These are phyloP conservation scores for Gallinago media DNA, from an alignment of 2,113 vertebrate genomes.

Conservation along the genomic window DNA sequence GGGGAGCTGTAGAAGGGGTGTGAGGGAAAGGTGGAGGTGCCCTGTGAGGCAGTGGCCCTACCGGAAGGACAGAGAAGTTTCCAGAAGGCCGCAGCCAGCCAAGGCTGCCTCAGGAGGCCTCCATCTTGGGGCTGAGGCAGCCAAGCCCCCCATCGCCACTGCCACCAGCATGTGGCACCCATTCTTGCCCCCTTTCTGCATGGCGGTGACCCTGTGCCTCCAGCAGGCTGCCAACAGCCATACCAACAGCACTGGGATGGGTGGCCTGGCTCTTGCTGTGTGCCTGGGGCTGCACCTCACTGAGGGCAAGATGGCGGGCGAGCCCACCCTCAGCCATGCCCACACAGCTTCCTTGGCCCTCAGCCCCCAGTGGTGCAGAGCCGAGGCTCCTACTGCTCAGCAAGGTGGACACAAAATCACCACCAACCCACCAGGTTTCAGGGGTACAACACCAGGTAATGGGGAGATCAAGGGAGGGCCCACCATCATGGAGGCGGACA, in stretches of 20 bases:
- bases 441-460: accelerated
- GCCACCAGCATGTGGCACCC: neutral
- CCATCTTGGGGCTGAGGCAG: accelerated
- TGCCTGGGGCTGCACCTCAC: neutral
- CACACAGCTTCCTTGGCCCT: neutral
- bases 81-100: accelerated
- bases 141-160: accelerated
- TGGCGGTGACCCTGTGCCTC: neutral
- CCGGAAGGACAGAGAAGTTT: neutral
- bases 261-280: accelerated
- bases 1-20: neutral
- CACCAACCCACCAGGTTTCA: neutral
- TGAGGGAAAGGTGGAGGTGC: neutral
- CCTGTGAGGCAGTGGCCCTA: accelerated
- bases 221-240: neutral
- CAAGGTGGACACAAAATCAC: accelerated
- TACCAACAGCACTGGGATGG: accelerated
- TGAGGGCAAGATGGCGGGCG: accelerated
- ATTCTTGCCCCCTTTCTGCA: neutral
- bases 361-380: accelerated
- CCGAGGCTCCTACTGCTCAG: neutral
- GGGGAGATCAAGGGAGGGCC: neutral
- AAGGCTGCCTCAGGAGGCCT: neutral
- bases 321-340: accelerated
- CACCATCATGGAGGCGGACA: neutral